Percentiles rank a stretch among this genome's conserved stretches.
phyloP scores from a whole-genome alignment of 2,888 invertebrate species.

The Drosophila kokeensis region DNA sequence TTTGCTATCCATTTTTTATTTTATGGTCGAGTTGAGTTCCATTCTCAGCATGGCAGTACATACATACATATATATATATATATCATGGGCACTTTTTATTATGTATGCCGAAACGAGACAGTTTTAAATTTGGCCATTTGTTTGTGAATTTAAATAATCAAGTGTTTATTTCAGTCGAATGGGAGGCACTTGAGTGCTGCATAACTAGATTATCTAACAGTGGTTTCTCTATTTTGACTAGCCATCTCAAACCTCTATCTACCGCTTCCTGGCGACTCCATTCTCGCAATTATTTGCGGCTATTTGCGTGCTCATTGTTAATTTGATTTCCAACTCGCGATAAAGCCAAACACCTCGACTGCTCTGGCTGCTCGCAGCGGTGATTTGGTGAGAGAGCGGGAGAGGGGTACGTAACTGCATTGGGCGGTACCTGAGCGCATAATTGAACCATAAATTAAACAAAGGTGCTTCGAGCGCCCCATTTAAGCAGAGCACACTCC shows the following conservation, averaged over 20 bases:
- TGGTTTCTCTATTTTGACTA: slow-evolving; percentile 7
- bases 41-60: background rate
- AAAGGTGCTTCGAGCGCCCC: slow-evolving; percentile 20
- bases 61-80: slow-evolving; percentile 57
- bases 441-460: slow-evolving; percentile 77
- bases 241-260: slow-evolving; percentile 3
- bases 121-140: slow-evolving; percentile 40
- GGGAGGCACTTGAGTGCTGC: slow-evolving; percentile 4
- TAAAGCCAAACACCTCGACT: slow-evolving; percentile 65
- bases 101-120: slow-evolving; percentile 28
- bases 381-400: background rate
- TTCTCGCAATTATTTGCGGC: slow-evolving; percentile 60
- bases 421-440: slow-evolving; percentile 62
- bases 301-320: slow-evolving; percentile 77
- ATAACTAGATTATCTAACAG: slow-evolving; percentile 26
- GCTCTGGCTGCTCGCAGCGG: background rate
- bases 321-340: slow-evolving; percentile 69
- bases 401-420: background rate
- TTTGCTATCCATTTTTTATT: slow-evolving; percentile 41
- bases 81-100: slow-evolving; percentile 48
- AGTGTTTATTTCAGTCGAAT: slow-evolving; percentile 22
- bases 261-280: slow-evolving; percentile 1
- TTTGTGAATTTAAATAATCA: slow-evolving; percentile 61
- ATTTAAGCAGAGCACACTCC: slow-evolving; percentile 6
- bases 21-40: slow-evolving; percentile 56